Evolutionary conservation across 2,113 vertebrate genomes (phyloP).

Genomic region (Psettodes erumei): DNA sequence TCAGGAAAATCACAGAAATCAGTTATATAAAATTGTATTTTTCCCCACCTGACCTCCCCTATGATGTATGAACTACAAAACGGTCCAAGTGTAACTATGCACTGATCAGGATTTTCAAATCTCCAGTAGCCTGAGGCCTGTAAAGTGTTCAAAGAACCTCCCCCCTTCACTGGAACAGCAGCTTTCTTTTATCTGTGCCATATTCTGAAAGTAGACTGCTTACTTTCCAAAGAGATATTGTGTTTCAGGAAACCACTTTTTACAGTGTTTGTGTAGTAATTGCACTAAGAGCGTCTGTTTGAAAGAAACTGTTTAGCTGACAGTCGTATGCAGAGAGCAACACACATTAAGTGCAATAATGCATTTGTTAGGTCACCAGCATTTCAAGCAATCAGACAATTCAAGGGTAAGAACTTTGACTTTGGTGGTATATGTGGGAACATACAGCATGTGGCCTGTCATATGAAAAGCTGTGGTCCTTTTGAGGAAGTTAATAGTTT

Average conservation of each 20-base stretch:
- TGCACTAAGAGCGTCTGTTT: not conserved
- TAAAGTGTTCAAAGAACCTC: constrained; percentile 13
- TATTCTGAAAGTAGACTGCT: not conserved
- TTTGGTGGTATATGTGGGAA: not conserved
- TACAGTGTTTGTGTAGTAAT: not conserved
- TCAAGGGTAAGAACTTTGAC: not conserved
- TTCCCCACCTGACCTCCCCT: not conserved
- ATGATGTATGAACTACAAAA: not conserved
- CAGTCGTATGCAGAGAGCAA: not conserved
- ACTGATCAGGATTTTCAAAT: constrained; percentile 20
- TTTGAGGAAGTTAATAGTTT: not conserved
- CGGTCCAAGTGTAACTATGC: not conserved
- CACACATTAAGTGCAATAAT: not conserved
- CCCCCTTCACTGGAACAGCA: not conserved
- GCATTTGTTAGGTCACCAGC: not conserved
- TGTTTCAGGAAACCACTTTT: not conserved
- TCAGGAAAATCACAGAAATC: too few relatives aligned
- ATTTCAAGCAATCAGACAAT: constrained; percentile 3
- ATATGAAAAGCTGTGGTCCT: not conserved
- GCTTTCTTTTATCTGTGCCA: not conserved
- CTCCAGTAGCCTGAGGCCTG: not conserved
- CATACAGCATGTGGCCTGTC: not conserved
- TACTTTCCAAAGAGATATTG: not conserved
- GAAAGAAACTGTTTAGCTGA: not conserved
- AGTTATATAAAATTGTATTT: too few relatives aligned